Percentiles rank a stretch among this genome's conserved stretches.
These are phyloP conservation scores for Tanypteryx hageni DNA, from an alignment of 2,888 invertebrate species.

Conservation along the genomic window DNA sequence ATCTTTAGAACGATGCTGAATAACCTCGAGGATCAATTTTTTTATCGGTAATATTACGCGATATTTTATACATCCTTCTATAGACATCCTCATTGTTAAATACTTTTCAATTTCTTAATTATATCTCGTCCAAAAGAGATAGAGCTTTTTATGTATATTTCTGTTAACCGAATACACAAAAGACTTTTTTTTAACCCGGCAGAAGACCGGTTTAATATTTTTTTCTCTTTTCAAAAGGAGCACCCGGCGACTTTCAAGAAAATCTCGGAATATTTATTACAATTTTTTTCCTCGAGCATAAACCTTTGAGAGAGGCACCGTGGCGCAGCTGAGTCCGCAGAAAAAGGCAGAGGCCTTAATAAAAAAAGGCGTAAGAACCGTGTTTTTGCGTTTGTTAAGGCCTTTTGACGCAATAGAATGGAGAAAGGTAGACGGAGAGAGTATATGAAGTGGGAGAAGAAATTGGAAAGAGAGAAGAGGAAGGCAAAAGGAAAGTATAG, in stretches of 20 bases:
- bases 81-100: background rate
- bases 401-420: slow-evolving; percentile 39
- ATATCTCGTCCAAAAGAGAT: background rate
- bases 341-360: background rate
- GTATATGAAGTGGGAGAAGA: slow-evolving; percentile 66
- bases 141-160: background rate
- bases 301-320: slow-evolving; percentile 5
- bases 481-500: background rate
- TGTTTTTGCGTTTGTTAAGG: slow-evolving; percentile 5
- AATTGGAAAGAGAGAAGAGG: slow-evolving; percentile 61
- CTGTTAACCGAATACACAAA: background rate
- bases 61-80: background rate
- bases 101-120: slow-evolving; percentile 9
- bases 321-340: slow-evolving; percentile 4
- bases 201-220: background rate
- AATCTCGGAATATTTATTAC: background rate
- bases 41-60: background rate
- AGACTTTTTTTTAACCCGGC: background rate
- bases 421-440: slow-evolving; percentile 63
- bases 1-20: too few species aligned
- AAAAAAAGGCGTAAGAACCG: slow-evolving; percentile 8
- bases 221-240: background rate
- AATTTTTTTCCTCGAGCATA: background rate
- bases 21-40: too few species aligned
- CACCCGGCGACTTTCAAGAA: background rate